Evolutionary conservation across 2,113 vertebrate genomes (phyloP), one percentile per base, ranked within the genome.

Genomic region (Tetrao urogallus): DNA sequence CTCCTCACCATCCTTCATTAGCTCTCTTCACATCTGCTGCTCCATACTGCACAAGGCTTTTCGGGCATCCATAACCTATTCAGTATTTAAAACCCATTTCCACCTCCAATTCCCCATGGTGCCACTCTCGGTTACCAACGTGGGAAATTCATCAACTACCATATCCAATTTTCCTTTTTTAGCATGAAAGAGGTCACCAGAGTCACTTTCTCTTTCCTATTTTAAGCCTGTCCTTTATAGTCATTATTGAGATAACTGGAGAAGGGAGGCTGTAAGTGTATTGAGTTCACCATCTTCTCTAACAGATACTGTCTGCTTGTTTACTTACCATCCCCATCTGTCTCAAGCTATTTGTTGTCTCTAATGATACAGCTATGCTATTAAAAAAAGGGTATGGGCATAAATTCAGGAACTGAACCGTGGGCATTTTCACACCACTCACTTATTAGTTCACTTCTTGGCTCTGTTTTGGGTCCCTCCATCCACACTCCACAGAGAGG

Each of bases 101-200:
- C 14, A 42, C 54, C 52, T 2, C 11, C 5, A 0, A 10, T 61
- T 14, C 21, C 56, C 54, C 34, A 43, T 0, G 2, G 27, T 54
- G 72, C 43, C 58, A 78, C 25, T n/a, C 21, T 16, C 20, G 21
- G n/a, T 5, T 34, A 67, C 43, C 14, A 17, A n/a, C 11, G 15
- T 34, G 43, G 21, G 6, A 45, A 67, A 67, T 47, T 45, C 22
- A n/a, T 21, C 45, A 47, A 47, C 20, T n/a, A 67, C 12, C 22
- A n/a, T 32, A 45, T 25, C 30, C 45, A 42, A n/a, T 30, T 45
- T 45, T 47, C 30, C 10, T 47, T 67, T 14, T 11, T 47, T 12
- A 67, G 32, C 11, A 22, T 67, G 43, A 5, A 47, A 67, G 43
- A 67, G 15, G n/a, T n/a, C 30, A 8, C 30, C 65, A 67, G 13